Evolutionary conservation across 2,888 invertebrate genomes (phyloP), one percentile per base, ranked within the genome.

Genomic region (Periphyllus acericola): DNA sequence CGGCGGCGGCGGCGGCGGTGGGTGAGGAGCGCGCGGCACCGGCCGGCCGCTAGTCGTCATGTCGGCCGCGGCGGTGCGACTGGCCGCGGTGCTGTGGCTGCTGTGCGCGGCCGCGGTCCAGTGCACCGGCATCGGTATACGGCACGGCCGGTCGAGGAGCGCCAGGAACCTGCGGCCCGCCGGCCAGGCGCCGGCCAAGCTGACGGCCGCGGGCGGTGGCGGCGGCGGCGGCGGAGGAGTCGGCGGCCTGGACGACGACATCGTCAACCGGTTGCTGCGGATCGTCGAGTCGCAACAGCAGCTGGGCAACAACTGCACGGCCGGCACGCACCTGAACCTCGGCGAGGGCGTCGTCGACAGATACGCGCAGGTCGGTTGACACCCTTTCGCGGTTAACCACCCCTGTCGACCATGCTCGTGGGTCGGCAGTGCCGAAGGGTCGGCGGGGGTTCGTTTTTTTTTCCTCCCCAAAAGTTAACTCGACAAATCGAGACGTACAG

Each of bases 261-360:
- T 97, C 76, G 94, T 95, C 46, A 46, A 46, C 46, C 46, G 46
- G 90, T 98, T 98, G 91, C 92, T 98, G 90, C 94, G 96, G 90
- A 95, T 97, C 89, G 97, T 98, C 90, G 98, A 98, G 92, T 96
- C 96, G 60, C 98, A 98, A 92, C 97, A 97, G 92, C 93, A 96
- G 89, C 93, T 98, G 88, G 97, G 97, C 25, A 96, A 96, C 90
- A 98, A 98, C 91, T 98, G 98, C 92, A 97, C 96, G 52, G 97
- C 98, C 1, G 98, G 98, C 9, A 98, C 98, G 0, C 96, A 96
- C 91, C 93, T 97, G 89, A 97, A 97, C 92, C 94, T 98, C 89
- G 98, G 98, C 3, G 97, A 97, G 92, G 98, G 98, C 19, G 98
- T 98, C 14, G 98, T 98, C 36, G 97, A 98, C 92, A 95, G 97